phyloP scores from a whole-genome alignment of 2,797 vertebrate species.

The Dendrocincla fuliginosa region DNA sequence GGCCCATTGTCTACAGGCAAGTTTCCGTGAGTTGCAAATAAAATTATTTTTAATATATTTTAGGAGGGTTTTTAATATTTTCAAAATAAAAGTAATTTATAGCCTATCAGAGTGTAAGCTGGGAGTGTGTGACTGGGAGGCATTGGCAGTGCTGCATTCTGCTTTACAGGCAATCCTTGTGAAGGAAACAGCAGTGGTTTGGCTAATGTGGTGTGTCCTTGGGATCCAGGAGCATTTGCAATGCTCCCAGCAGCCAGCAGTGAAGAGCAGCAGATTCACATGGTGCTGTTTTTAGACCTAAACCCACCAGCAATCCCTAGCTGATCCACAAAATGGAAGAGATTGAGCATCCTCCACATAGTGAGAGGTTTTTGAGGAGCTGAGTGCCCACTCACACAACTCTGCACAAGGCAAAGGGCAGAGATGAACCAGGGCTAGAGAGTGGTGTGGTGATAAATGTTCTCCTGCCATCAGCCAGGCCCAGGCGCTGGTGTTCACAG shows the following conservation, averaged over 20 bases:
- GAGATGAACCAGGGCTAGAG: neutral
- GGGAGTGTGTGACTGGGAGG: neutral
- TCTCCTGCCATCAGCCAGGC: neutral
- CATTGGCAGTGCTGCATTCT: neutral
- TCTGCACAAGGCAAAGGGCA: neutral
- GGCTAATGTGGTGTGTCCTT: neutral
- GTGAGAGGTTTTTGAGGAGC: neutral
- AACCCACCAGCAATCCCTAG: neutral
- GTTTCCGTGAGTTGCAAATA: neutral
- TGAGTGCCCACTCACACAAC: neutral
- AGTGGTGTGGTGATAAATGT: rapidly evolving
- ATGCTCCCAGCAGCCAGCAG: neutral
- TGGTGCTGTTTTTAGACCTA: neutral
- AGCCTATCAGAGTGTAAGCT: neutral
- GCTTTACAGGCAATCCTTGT: neutral
- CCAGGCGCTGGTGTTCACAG: neutral
- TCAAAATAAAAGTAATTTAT: neutral
- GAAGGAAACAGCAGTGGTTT: neutral
- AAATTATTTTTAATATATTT: neutral
- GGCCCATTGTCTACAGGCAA: neutral
- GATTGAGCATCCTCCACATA: neutral
- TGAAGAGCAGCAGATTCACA: neutral
- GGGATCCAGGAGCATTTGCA: neutral
- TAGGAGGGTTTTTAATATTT: neutral
- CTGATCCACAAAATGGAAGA: neutral